Base-by-base conservation (phyloP, 2,113 vertebrate genomes). In the Lagopus leucura region DNA sequence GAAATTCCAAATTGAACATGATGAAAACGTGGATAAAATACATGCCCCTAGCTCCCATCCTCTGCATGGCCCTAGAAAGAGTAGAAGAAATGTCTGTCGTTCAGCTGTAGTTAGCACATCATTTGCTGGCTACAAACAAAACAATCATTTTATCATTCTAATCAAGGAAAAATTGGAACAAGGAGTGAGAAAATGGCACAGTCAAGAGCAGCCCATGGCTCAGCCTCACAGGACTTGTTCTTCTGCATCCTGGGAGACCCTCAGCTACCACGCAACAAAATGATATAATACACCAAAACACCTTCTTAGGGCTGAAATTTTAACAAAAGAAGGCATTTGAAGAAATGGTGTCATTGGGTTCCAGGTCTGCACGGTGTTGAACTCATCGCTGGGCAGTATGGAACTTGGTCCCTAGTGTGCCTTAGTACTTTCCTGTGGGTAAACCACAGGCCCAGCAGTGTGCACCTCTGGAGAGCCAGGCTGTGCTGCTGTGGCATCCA, bases 151-250 rank as follows among this genome's bases (percentile, higher is more conserved):
- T 66, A 25, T 38, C 12, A 18, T 72, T 21, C 32, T 80, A 21
- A 70, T 24, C 13, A 52, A 73, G 60, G 40, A 58, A 66, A 38
- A 82, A 30, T 5, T 76, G 75, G 20, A 85, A 12, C 28, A 79
- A 54, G 63, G 32, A 76, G 28, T 5, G 67, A 84, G 61, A 52
- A 77, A 74, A 69, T 3, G 4, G 16, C 10, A 82, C 87, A 84
- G 5, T 3, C 63, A 66, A 64, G 70, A 63, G 30, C 2, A 82
- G 8, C 5, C 0, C 0, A 0, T 30, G 10, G 30, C n/a, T 42
- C 27, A 82, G n/a, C 40, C 67, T 5, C 54, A 27, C 38, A 42
- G 42, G 86, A 55, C 1, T 10, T 9, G 32, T 58, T 38, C 52
- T 63, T 43, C 42, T 40, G 25, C 13, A 28, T 28, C 8, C 17